These are phyloP conservation scores for Diabrotica balteata DNA, from an alignment of 2,888 invertebrate genomes.

Conservation along the genomic window DNA sequence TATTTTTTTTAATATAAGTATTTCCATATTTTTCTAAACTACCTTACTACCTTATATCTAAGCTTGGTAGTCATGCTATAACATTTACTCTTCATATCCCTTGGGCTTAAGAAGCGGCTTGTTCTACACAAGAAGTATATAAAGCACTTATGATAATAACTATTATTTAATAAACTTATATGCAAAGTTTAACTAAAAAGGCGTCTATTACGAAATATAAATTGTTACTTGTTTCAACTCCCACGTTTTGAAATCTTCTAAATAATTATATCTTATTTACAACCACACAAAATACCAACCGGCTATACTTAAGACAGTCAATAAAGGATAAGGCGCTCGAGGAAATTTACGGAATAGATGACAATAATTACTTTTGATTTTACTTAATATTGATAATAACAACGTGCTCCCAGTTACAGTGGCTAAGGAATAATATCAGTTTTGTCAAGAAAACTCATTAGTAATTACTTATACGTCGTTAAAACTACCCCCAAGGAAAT, in stretches of 20 bases:
- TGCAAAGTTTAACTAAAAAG: constrained; percentile 17
- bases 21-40: too few relatives aligned
- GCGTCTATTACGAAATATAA: constrained; percentile 20
- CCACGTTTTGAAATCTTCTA: constrained; percentile 13
- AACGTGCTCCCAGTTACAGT: not conserved
- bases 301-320: not conserved
- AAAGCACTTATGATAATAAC: constrained; percentile 14
- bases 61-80: too few relatives aligned
- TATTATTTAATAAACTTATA: constrained; percentile 17
- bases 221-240: constrained; percentile 20
- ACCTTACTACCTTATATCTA: too few relatives aligned
- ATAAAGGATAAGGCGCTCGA: not conserved
- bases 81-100: not conserved
- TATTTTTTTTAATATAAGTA: too few relatives aligned
- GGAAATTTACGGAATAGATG: not conserved
- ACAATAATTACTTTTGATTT: not conserved
- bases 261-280: constrained; percentile 18
- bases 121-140: constrained; percentile 2
- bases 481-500: too few relatives aligned
- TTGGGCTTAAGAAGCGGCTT: constrained; percentile 11
- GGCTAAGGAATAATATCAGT: too few relatives aligned
- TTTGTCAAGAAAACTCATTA: too few relatives aligned
- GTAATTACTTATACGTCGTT: too few relatives aligned
- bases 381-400: not conserved
- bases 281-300: not conserved